Conservation (phyloP, 2,888 invertebrate species). For the Chrysina gloriosa region DNA sequence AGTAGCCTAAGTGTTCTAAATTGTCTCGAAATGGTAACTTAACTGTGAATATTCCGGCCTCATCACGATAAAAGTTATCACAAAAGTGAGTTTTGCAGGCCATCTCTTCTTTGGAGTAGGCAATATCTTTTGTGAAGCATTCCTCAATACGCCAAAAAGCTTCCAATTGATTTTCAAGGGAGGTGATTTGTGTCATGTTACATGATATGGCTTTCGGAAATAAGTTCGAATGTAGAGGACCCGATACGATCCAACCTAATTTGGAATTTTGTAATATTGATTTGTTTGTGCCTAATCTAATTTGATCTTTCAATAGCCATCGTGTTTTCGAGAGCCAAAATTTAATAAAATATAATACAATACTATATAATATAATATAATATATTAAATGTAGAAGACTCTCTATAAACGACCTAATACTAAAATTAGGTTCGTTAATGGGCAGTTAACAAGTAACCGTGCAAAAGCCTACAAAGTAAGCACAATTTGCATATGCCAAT, state of each 20-base stretch:
- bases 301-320: no score
- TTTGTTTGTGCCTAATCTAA: constrained; percentile 6
- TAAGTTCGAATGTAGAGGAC: constrained; percentile 15
- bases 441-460: no score
- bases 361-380: no score
- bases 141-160: constrained; percentile 51
- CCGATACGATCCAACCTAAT: constrained; percentile 50
- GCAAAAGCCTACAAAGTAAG: no score
- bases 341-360: no score
- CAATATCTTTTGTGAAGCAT: constrained; percentile 6
- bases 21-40: constrained; percentile 41
- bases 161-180: constrained; percentile 28
- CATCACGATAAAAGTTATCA: constrained; percentile 41
- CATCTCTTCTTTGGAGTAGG: constrained; percentile 44
- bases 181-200: not conserved
- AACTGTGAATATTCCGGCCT: constrained; percentile 45
- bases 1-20: constrained; percentile 45
- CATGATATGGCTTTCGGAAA: not conserved
- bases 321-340: no score
- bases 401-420: no score
- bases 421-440: no score
- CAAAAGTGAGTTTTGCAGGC: constrained; percentile 48
- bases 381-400: no score
- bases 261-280: constrained; percentile 39
- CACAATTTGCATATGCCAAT: no score